A percentile compares a stretch with the other conserved stretches of the same genome.
Conservation (phyloP, 2,113 vertebrate species). For the Chaetodon auriga region DNA sequence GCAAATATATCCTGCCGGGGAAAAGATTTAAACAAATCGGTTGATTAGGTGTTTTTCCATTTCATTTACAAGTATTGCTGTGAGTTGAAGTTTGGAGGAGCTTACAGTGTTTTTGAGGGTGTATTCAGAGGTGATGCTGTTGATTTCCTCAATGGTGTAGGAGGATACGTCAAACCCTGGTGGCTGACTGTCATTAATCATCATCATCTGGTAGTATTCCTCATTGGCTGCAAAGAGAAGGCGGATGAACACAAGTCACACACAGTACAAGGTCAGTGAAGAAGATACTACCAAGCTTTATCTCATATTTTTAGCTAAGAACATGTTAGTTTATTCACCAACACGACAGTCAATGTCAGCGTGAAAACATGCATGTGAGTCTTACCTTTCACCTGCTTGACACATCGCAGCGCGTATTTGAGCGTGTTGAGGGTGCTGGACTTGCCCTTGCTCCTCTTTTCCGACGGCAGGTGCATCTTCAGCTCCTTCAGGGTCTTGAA, state of each 20-base stretch:
- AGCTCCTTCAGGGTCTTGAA: slow-evolving; percentile 92
- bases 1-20: slow-evolving; percentile 92
- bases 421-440: slow-evolving; percentile 90
- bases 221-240: slow-evolving; percentile 88
- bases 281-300: background rate
- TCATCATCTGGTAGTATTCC: slow-evolving; percentile 94
- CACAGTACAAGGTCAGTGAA: background rate
- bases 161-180: slow-evolving; percentile 88
- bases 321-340: background rate
- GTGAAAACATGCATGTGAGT: background rate
- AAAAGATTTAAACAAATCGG: background rate
- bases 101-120: slow-evolving; percentile 92
- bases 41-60: background rate
- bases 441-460: slow-evolving; percentile 92
- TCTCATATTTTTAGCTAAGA: background rate
- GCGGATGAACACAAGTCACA: background rate
- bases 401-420: slow-evolving; percentile 93
- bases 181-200: slow-evolving; percentile 90
- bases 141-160: slow-evolving; percentile 92
- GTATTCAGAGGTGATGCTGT: slow-evolving; percentile 91
- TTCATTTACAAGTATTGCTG: background rate
- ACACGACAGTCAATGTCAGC: too few relatives aligned
- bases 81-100: background rate
- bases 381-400: slow-evolving; percentile 97
- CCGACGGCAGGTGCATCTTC: slow-evolving; percentile 90